A percentile compares a stretch with the other conserved stretches of the same genome.
Evolutionary conservation across 2,888 invertebrate genomes (phyloP).

Genomic region (Odontocolon sp.): DNA sequence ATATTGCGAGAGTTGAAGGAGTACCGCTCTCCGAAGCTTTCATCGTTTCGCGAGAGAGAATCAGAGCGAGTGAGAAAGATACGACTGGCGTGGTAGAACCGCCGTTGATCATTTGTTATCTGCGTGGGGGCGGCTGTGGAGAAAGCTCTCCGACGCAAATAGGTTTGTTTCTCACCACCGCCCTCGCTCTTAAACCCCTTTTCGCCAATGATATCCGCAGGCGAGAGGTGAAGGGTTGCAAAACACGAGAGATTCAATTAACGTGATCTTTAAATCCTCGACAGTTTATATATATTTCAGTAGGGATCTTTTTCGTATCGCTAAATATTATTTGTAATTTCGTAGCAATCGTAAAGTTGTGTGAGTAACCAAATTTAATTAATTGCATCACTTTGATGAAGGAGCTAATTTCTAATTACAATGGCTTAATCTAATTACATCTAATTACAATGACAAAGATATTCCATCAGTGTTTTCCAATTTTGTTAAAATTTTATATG

Average conservation of each 20-base stretch:
- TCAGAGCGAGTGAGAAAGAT: constrained; percentile 38
- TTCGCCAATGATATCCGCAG: constrained; percentile 50
- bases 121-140: constrained; percentile 69
- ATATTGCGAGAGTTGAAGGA: constrained; percentile 50
- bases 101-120: constrained; percentile 67
- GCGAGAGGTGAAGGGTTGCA: constrained; percentile 67
- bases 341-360: too few relatives aligned
- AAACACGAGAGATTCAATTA: constrained; percentile 61
- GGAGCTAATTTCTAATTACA: too few relatives aligned
- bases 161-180: constrained; percentile 63
- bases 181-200: constrained; percentile 60
- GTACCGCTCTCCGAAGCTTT: constrained; percentile 63
- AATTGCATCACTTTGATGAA: too few relatives aligned
- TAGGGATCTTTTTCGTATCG: too few relatives aligned
- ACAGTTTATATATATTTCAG: constrained; percentile 20
- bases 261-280: constrained; percentile 41
- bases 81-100: constrained; percentile 69
- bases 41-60: constrained; percentile 54
- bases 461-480: too few relatives aligned
- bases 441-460: too few relatives aligned
- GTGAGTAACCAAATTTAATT: too few relatives aligned
- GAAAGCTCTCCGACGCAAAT: constrained; percentile 74
- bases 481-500: too few relatives aligned
- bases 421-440: too few relatives aligned
- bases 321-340: too few relatives aligned